A percentile compares a stretch with the other conserved stretches of the same genome.
Conservation (phyloP, 2,888 invertebrate genomes). For the Apamea sordens region DNA sequence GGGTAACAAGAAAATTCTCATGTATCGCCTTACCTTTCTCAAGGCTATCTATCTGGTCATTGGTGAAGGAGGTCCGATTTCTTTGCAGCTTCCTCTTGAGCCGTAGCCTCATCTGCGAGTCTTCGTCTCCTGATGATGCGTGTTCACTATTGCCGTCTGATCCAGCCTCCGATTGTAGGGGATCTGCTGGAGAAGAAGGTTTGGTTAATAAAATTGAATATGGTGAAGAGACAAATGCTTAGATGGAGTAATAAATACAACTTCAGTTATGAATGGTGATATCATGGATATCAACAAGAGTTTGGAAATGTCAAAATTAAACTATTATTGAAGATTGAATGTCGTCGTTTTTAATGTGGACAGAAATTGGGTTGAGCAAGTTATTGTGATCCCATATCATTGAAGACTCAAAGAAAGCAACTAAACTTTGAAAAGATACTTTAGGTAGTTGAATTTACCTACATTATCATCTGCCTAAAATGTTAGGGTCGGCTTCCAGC, state of each 20-base stretch:
- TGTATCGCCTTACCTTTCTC: slow-evolving; percentile 95
- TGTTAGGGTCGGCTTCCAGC: too few relatives aligned
- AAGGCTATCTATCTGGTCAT: slow-evolving; percentile 99
- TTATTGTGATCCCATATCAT: not conserved
- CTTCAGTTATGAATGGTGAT: not conserved
- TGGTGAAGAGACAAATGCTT: not conserved
- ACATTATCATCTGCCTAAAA: too few relatives aligned
- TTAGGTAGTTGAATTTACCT: not conserved
- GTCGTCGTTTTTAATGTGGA: not conserved
- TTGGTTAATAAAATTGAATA: slow-evolving; percentile 27
- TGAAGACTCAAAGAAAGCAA: not conserved
- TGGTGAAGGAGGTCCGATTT: slow-evolving; percentile 99
- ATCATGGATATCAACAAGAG: not conserved
- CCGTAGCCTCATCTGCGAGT: slow-evolving; percentile 97
- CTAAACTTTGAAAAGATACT: not conserved
- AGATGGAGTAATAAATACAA: not conserved
- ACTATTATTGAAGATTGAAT: not conserved
- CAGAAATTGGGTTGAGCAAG: not conserved
- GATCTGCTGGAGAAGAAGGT: slow-evolving; percentile 82
- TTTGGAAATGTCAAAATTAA: not conserved
- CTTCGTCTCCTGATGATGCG: slow-evolving; percentile 97
- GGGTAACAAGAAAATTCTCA: not conserved
- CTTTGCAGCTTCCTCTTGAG: slow-evolving; percentile 99
- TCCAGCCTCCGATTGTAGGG: slow-evolving; percentile 91
- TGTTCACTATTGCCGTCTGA: slow-evolving; percentile 98